Conservation (phyloP, 2,797 vertebrate species). For the Enteromius argenteus region DNA sequence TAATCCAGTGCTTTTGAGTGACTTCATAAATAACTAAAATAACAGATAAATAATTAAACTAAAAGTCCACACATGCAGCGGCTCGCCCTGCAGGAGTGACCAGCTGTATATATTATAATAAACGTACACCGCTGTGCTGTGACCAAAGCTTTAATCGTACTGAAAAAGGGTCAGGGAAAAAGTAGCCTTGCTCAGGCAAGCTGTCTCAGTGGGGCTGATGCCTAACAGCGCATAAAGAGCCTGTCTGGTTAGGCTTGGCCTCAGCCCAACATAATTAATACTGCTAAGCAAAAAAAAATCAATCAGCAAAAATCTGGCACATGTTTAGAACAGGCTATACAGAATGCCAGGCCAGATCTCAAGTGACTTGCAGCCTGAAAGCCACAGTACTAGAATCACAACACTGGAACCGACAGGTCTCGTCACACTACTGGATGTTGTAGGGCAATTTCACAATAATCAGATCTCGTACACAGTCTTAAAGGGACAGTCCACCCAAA, state of each 20-base stretch:
- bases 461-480: not conserved
- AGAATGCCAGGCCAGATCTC: constrained; percentile 3
- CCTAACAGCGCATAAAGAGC: not conserved
- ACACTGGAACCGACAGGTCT: constrained; percentile 1
- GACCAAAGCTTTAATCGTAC: constrained; percentile 1
- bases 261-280: constrained; percentile 31
- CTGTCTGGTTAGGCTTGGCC: constrained; percentile 21
- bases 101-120: constrained; percentile 1
- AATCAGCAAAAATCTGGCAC: constrained; percentile 39
- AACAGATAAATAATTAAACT: constrained; percentile 12
- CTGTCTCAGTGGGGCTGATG: constrained; percentile 10
- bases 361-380: constrained; percentile 4
- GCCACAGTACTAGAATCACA: not conserved
- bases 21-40: constrained; percentile 2
- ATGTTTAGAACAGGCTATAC: not conserved
- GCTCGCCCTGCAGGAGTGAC: not conserved
- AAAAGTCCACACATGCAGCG: constrained; percentile 9
- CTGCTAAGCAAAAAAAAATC: constrained; percentile 18
- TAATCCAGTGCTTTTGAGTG: constrained; percentile 34
- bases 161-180: not conserved
- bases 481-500: not conserved
- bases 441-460: constrained; percentile 24
- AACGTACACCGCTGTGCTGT: constrained; percentile 1
- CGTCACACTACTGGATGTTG: constrained; percentile 7
- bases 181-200: not conserved